These are phyloP conservation scores for Gavia stellata DNA, from an alignment of 2,113 vertebrate species.

Conservation along the genomic window DNA sequence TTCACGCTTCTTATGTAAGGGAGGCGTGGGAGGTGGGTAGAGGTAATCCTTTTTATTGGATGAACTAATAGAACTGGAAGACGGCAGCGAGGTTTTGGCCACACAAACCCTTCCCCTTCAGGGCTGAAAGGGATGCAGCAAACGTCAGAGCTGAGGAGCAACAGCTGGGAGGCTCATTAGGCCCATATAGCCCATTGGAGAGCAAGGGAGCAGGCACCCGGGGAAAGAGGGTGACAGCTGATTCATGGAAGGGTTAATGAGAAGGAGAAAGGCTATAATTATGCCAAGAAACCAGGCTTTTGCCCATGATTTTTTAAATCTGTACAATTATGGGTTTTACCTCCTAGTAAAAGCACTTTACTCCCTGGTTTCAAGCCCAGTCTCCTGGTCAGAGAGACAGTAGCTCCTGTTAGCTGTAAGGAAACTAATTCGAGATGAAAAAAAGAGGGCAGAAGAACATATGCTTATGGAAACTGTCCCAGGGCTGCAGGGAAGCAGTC, in stretches of 20 bases:
- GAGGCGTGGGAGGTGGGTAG: not conserved
- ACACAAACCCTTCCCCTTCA: fast-evolving
- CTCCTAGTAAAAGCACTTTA: not conserved
- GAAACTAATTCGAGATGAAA: not conserved
- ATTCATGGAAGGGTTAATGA: not conserved
- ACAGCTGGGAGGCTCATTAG: not conserved
- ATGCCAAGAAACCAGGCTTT: not conserved
- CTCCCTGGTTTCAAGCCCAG: not conserved
- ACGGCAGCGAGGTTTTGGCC: not conserved
- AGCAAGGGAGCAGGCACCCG: not conserved
- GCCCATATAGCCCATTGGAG: fast-evolving
- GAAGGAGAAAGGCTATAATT: not conserved
- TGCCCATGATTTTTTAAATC: not conserved
- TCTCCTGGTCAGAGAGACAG: not conserved
- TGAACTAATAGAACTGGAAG: not conserved
- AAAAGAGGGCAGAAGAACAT: not conserved
- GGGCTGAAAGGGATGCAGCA: not conserved
- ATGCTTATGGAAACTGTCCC: not conserved
- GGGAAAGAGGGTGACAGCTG: not conserved
- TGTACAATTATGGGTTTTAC: not conserved
- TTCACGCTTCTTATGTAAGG: not conserved
- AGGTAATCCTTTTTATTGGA: not conserved
- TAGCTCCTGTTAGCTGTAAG: not conserved
- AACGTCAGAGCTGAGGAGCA: not conserved
- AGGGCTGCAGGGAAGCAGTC: not conserved